Evolutionary conservation across 2,113 vertebrate species (phyloP).

Genomic region (Meleagris gallopavo): DNA sequence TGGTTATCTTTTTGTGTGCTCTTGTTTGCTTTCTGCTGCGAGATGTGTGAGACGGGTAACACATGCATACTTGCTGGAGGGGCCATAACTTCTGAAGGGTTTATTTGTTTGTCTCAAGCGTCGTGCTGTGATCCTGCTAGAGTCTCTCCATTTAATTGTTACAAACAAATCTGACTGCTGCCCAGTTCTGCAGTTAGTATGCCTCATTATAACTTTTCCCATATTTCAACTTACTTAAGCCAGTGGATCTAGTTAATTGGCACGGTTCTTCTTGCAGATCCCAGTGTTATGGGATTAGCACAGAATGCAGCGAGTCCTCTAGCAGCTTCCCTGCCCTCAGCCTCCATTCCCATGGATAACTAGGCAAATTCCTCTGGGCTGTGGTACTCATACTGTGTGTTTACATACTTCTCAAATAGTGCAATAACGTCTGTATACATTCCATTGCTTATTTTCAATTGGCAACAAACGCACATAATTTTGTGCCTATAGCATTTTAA

Average conservation of each 20-base stretch:
- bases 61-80: not conserved
- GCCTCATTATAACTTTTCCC: not conserved
- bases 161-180: not conserved
- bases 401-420: not conserved
- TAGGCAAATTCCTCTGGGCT: not conserved
- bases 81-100: not conserved
- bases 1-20: not conserved
- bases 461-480: not conserved
- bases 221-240: not conserved
- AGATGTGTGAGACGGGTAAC: not conserved
- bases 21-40: not conserved
- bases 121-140: not conserved
- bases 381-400: not conserved
- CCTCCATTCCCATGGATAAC: not conserved
- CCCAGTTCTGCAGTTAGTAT: not conserved
- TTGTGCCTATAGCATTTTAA: not conserved
- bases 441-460: not conserved
- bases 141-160: not conserved
- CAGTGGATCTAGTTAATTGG: not conserved
- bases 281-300: not conserved
- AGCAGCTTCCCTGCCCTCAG: not conserved
- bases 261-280: not conserved
- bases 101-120: not conserved
- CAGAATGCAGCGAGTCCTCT: not conserved
- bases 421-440: not conserved